Evolutionary conservation across 2,888 invertebrate genomes (phyloP).

Genomic region (Aphidius colemani): DNA sequence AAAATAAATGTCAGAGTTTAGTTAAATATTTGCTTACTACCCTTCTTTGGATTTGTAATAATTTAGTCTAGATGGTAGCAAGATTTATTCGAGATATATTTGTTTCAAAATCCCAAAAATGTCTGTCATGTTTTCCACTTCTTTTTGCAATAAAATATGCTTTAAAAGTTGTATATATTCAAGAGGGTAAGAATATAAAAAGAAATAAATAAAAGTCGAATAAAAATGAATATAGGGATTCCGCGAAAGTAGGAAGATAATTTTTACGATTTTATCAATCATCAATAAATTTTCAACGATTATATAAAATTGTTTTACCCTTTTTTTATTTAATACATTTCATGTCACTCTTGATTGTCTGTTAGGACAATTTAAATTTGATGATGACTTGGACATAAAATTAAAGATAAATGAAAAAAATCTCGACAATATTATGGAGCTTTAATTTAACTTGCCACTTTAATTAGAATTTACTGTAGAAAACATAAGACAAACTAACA

Average conservation of each 20-base stretch:
- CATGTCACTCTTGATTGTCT: no score
- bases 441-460: constrained; percentile 59
- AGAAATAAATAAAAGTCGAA: constrained; percentile 11
- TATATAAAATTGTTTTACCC: no score
- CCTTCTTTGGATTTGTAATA: constrained; percentile 3
- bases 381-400: no score
- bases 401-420: constrained; percentile 12
- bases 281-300: no score
- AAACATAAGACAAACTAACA: constrained; percentile 44
- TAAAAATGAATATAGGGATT: constrained; percentile 1
- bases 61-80: constrained; percentile 25
- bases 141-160: constrained; percentile 5
- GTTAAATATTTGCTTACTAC: constrained; percentile 23
- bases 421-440: constrained; percentile 56
- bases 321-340: background rate
- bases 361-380: no score
- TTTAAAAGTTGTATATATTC: constrained; percentile 9
- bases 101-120: constrained; percentile 55
- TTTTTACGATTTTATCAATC: no score
- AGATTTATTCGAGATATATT: constrained; percentile 59
- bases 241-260: no score
- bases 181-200: constrained; percentile 2
- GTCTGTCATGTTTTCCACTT: constrained; percentile 25
- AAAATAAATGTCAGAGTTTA: constrained; percentile 26
- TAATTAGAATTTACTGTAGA: constrained; percentile 57